A percentile compares a stretch with the other conserved stretches of the same genome.
Evolutionary conservation across 1,140 invertebrate species (phyloP).

Genomic region (Hypothenemus hampei): DNA sequence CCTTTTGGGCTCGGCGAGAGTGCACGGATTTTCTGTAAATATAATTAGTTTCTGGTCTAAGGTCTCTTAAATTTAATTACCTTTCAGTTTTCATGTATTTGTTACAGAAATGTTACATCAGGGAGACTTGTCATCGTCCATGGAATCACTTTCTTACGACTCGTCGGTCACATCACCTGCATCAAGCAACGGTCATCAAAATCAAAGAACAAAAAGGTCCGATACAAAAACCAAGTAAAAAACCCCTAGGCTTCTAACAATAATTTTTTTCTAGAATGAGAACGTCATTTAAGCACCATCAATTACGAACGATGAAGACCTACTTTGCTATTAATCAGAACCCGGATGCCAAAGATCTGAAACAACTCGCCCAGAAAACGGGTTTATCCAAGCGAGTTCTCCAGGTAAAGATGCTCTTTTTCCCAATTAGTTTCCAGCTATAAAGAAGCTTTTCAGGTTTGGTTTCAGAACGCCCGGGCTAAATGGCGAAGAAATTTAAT

Average conservation of each 20-base stretch:
- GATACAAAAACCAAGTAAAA: neutral
- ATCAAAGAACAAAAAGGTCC: slow-evolving; percentile 69
- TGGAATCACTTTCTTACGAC: slow-evolving; percentile 71
- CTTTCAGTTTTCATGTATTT: neutral
- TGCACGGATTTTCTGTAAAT: slow-evolving; percentile 5
- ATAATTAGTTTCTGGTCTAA: slow-evolving; percentile 2
- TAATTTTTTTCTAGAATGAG: slow-evolving; percentile 55
- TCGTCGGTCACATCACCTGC: slow-evolving; percentile 68
- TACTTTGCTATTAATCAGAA: slow-evolving; percentile 97
- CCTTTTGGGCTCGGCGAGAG: neutral
- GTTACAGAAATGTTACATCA: slow-evolving; percentile 65
- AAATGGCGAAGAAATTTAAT: slow-evolving; percentile 89
- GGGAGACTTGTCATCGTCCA: slow-evolving; percentile 67
- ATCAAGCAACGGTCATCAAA: slow-evolving; percentile 52
- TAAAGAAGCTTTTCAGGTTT: slow-evolving; percentile 83
- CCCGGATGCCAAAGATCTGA: slow-evolving; percentile 93
- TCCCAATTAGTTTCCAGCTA: neutral
- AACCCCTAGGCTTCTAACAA: no score
- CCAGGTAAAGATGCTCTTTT: slow-evolving; percentile 70
- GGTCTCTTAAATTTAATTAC: neutral
- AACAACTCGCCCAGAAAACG: slow-evolving; percentile 94
- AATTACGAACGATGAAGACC: slow-evolving; percentile 94
- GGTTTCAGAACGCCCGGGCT: slow-evolving; percentile 96
- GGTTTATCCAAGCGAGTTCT: slow-evolving; percentile 91
- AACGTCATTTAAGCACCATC: slow-evolving; percentile 96